phyloP scores from a whole-genome alignment of 2,888 invertebrate species.

The Agrypnus murinus region DNA sequence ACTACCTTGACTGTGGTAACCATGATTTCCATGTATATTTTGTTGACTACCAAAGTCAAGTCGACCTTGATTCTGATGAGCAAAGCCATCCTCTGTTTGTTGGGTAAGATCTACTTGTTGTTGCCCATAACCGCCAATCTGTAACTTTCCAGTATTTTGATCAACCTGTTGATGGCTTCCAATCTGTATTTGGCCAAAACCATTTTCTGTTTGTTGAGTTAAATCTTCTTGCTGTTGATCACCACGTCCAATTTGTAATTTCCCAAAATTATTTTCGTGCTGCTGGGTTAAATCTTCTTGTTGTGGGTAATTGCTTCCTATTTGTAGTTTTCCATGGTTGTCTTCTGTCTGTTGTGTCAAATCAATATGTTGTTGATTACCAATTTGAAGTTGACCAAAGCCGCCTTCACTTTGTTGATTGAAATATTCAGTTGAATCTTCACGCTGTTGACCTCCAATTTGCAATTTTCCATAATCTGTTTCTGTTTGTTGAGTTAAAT shows the following conservation, averaged over 20 bases:
- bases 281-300: conserved; percentile 57
- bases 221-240: conserved; percentile 52
- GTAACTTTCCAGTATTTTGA: not conserved
- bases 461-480: conserved; percentile 58
- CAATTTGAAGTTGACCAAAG: conserved; percentile 35
- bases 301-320: conserved; percentile 28
- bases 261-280: conserved; percentile 56
- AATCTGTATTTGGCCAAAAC: conserved; percentile 39
- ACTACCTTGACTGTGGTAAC: not conserved
- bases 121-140: conserved; percentile 32
- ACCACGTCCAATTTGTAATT: conserved; percentile 55
- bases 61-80: not conserved
- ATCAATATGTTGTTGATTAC: conserved; percentile 51
- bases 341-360: conserved; percentile 54
- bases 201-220: conserved; percentile 17
- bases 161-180: conserved; percentile 37
- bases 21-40: not conserved
- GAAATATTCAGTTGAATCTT: conserved; percentile 46
- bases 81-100: not conserved
- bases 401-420: conserved; percentile 56
- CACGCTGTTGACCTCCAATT: conserved; percentile 54
- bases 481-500: conserved; percentile 58
- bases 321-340: conserved; percentile 4
- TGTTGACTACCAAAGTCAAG: conserved; percentile 9
- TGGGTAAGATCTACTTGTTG: not conserved